Evolutionary conservation across 2,797 vertebrate genomes (phyloP), one percentile per base, ranked within the genome.

Genomic region (Anniella stebbinsi): DNA sequence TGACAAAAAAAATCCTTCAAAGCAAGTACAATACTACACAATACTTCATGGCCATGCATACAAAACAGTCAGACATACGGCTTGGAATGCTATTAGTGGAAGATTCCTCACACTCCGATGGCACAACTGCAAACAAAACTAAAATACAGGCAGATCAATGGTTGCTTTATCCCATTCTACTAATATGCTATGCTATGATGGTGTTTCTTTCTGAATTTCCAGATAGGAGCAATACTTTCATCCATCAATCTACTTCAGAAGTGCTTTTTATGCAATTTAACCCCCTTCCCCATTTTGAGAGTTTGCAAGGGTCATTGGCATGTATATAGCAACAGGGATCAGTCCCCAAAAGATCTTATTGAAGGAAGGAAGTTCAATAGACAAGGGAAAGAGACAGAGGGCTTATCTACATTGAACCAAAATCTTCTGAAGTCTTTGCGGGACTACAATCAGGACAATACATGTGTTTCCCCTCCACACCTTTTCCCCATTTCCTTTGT

Each of bases 191-290:
- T 17, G 21, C 60, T 54, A 1, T 17, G 54, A 87, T 91, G 90
- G 84, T 89, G 48, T 88, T n/a, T 63, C 69, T 88, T 86, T 91
- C n/a, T 88, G 66, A 63, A 41, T n/a, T 87, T 92, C 93, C 91
- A 73, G 77, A 87, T 51, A 25, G n/a, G 1, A 81, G 38, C 54
- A 66, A 48, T 12, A 9, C 60, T 75, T 66, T 67, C 75, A 23
- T 73, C 87, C 91, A 54, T 2, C 85, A 91, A 89, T 92, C 90
- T 80, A 80, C 48, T 60, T 90, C 87, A 91, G 45, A n/a, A 63
- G 23, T 63, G 60, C 60, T 7, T 84, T 92, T 80, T 90, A 91
- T 13, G 38, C 81, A 91, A 91, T 86, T 89, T 80, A 87, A 51
- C 51, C 85, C 36, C 13, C 36, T 66, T 66, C 57, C 38, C 38